Base-by-base conservation (phyloP, 2,797 vertebrate species). In the Danionella dracula region DNA sequence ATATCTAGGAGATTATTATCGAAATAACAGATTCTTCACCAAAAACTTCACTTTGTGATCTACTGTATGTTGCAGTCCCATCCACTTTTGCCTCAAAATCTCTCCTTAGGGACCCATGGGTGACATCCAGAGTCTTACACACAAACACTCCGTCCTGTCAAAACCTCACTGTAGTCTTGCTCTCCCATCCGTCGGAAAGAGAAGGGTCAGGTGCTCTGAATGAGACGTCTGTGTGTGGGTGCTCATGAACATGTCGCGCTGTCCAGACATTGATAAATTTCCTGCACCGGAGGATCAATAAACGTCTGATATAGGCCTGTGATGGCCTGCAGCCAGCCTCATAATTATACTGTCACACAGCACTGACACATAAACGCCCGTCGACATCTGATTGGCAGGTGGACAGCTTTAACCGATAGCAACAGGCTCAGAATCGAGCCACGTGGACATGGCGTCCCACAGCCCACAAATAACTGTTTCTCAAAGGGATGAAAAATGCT, bases 281-380 rank as follows among this genome's bases (percentile, higher is more conserved):
- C 82, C 85, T 84, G 78, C 82, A 78, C 78, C 71, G 76, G 76
- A 67, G 79, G 75, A 90, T 97, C 95, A 91, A 99, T 99, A 97
- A 92, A 92, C 90, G 81, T 88, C 87, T 84, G 90, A 87, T 89
- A 76, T 90, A 85, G 70, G 77, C 84, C 85, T 79, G 81, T 79
- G 83, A 87, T 88, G 68, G 74, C 81, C 83, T 77, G 78, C 88
- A 91, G 87, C 85, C 80, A 87, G 90, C 88, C 84, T 92, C 93
- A 73, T 97, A 97, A 99, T 98, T 97, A 98, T 93, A 91, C 90
- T 99, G 96, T 98, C 95, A 99, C 85, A 74, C 73, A 38, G 50
- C 66, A 74, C 83, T 72, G 83, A 65, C 60, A 66, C 69, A 35
- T 58, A 61, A 55, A 66, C 50, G 44, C 41, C 76, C 60, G 59